Base-by-base conservation (phyloP, 2,113 vertebrate genomes). In the Bubo scandiacus region DNA sequence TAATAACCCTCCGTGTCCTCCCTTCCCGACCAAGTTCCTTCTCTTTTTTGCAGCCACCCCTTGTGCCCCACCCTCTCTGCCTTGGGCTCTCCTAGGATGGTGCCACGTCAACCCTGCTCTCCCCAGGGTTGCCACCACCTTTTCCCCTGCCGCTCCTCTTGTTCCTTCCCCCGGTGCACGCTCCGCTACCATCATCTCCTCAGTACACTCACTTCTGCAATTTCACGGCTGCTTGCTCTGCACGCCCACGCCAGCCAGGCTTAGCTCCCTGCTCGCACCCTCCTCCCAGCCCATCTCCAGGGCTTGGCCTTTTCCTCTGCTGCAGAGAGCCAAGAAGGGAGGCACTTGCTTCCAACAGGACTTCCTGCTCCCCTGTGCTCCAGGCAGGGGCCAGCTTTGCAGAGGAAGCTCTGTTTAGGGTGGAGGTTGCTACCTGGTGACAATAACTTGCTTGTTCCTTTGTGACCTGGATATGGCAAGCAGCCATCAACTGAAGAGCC, bases 341-440 rank as follows among this genome's bases (percentile, higher is more conserved):
- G 81, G 61, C 40, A 7, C 68, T 25, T 78, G 73, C 36, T 84
- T 91, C 91, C 80, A 67, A 0, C 49, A 74, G 63, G 29, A 47
- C 65, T 81, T 84, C 38, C 88, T 61, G 52, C 43, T 86, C 32
- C 62, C 18, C 29, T 4, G 1, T 21, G 29, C 72, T 63, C 68
- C 4, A 3, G 22, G 54, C 86, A 77, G 54, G 63, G 23, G 19
- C 47, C 5, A 2, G 5, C 47, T 34, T 84, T 84, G 22, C 72
- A 79, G 61, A 63, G 84, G 73, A 91, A 67, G 65, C 65, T 36
- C 73, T 85, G 52, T 63, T 81, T 20, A 47, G 54, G 52, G 27
- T 23, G 9, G 81, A 84, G 63, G 61, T 72, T 85, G 61, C 57
- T 95, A 40, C 93, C 61, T 87, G 72, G 5, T 91, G 89, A 84